Base-by-base conservation (phyloP, 2,888 invertebrate species). In the Cordilura impudica region DNA sequence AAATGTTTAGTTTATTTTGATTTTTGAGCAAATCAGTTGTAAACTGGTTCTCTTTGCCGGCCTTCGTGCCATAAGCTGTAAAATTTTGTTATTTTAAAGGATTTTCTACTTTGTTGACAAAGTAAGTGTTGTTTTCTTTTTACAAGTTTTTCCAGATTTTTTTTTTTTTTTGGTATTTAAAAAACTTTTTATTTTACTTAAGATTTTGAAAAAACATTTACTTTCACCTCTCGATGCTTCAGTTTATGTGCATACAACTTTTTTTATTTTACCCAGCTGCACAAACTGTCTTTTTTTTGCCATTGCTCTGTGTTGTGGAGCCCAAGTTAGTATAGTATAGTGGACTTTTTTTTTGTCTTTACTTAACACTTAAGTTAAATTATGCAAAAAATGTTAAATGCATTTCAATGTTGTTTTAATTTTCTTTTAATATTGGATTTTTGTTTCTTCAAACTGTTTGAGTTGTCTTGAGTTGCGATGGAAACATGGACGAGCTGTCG, bases 41-140 rank as follows among this genome's bases (percentile, higher is more conserved):
- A 43, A 12, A 43, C 14, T 43, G 8, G n/a, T 67, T 49, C 19
- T 39, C 47, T 63, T 63, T 75, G 61, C 39, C 54, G 39, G 54
- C n/a, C 69, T 14, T 4, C 7, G 49, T 70, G 35, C 4, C 2
- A 39, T 61, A 71, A 63, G 71, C 61, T 61, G 66, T 45, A 84
- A 83, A 84, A 84, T 86, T 84, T 85, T 87, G 86, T 87, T 86
- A 86, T 87, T 88, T 84, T 86, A 85, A 84, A 83, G 84, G 87
- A 88, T 87, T 87, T 87, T 88, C 86, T 85, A 86, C 87, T 88
- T 86, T 88, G 86, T 83, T 85, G 86, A 84, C 70, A 74, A 82
- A 82, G 81, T 73, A 72, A 75, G 75, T 60, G 71, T 69, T 76
- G 71, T 67, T 80, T 72, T 73, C 58, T 66, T 79, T 78, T 65